Evolutionary conservation across 2,797 vertebrate species (phyloP).

Genomic region (Chaetodon trifasciatus): DNA sequence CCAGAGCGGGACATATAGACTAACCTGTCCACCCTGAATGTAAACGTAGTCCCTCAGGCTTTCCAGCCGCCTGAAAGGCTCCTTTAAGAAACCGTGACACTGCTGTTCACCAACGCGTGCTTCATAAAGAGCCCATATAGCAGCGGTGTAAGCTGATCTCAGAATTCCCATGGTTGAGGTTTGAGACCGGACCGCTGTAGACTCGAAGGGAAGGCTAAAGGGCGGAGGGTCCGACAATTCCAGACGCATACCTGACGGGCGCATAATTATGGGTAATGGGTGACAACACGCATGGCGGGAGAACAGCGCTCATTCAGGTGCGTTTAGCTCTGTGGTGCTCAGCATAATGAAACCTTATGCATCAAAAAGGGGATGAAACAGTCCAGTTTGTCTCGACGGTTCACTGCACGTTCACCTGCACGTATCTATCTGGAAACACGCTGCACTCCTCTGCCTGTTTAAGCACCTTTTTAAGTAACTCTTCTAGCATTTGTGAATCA

Average conservation of each 20-base stretch:
- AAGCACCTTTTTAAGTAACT: no score
- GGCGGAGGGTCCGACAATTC: conserved; percentile 60
- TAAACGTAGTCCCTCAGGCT: conserved; percentile 61
- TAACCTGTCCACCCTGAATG: conserved; percentile 65
- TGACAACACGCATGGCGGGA: conserved; percentile 21
- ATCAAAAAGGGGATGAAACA: conserved; percentile 9
- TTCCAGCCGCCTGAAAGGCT: conserved; percentile 70
- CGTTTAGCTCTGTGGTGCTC: background rate
- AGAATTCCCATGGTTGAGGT: conserved; percentile 65
- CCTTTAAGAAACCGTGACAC: conserved; percentile 57
- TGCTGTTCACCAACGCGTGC: conserved; percentile 13
- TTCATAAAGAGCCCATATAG: conserved; percentile 73
- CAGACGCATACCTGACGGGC: conserved; percentile 57
- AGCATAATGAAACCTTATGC: background rate
- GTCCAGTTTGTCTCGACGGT: background rate
- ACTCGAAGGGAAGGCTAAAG: conserved; percentile 26
- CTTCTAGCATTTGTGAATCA: no score
- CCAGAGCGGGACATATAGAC: conserved; percentile 47
- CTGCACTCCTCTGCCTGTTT: no score
- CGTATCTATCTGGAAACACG: no score
- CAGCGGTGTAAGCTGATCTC: conserved; percentile 59
- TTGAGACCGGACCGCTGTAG: conserved; percentile 49
- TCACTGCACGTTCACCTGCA: background rate
- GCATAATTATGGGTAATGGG: conserved; percentile 43
- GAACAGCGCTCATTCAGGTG: conserved; percentile 23